Percentiles rank a stretch among this genome's conserved stretches.
Evolutionary conservation across 1,140 invertebrate species (phyloP).

Genomic region (Diachasmimorpha longicaudata): DNA sequence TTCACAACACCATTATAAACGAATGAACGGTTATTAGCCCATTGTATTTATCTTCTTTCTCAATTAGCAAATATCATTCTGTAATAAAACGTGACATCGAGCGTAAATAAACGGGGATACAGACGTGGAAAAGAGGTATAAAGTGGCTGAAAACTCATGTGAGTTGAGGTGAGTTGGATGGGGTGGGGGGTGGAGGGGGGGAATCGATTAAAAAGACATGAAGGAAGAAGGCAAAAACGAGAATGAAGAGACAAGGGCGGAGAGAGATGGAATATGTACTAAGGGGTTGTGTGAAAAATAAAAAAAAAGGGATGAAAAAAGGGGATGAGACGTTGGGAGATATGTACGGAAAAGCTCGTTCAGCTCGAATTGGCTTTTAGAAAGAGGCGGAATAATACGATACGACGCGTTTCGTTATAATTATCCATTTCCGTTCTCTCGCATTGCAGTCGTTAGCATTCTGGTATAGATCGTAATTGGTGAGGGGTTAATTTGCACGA

Average conservation of each 20-base stretch:
- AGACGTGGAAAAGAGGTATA: not conserved
- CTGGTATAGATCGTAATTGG: no score
- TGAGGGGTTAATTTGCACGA: no score
- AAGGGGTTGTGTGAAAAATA: not conserved
- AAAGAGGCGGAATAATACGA: constrained; percentile 19
- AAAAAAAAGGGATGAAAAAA: constrained; percentile 9
- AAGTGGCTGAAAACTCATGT: constrained; percentile 4
- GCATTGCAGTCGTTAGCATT: no score
- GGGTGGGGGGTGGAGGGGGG: not conserved
- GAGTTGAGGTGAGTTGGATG: not conserved
- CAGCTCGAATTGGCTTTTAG: constrained; percentile 21
- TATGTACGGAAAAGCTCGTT: constrained; percentile 18
- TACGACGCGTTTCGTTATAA: constrained; percentile 24
- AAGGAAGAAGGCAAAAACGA: constrained; percentile 10
- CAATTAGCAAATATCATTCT: constrained; percentile 25
- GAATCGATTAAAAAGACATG: constrained; percentile 22
- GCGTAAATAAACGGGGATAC: constrained; percentile 16
- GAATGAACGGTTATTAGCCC: constrained; percentile 18
- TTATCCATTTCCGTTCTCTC: not conserved
- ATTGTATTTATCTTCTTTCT: constrained; percentile 16
- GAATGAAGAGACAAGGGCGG: not conserved
- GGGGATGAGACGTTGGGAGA: not conserved
- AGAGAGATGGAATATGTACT: not conserved
- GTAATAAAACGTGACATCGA: constrained; percentile 20
- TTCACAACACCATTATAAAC: not conserved